A percentile compares a stretch with the other conserved stretches of the same genome.
Evolutionary conservation across 2,113 vertebrate genomes (phyloP).

Genomic region (Hemichromis elongatus): DNA sequence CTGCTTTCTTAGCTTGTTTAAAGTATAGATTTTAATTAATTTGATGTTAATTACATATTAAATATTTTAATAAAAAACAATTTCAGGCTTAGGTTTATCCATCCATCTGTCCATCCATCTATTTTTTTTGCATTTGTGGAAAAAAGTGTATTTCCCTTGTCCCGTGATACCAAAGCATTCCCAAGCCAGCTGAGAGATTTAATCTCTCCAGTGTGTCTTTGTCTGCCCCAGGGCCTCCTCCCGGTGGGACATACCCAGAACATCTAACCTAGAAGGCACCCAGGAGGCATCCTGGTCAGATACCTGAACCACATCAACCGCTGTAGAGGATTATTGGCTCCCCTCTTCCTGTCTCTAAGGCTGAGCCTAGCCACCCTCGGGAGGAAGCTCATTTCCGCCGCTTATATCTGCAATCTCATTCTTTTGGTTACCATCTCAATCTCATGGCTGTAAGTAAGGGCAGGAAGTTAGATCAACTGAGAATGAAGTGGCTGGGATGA

Average conservation of each 20-base stretch:
- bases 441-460: background rate
- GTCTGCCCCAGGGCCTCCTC: background rate
- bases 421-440: background rate
- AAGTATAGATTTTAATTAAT: background rate
- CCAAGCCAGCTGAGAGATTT: background rate
- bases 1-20: background rate
- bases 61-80: background rate
- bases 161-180: background rate
- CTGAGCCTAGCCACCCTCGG: background rate
- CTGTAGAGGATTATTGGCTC: background rate
- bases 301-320: background rate
- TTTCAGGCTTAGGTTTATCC: background rate
- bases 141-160: background rate
- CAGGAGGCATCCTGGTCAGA: background rate
- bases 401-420: background rate
- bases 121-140: background rate
- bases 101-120: background rate
- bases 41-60: background rate
- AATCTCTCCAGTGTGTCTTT: fast-evolving
- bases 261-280: background rate
- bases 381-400: background rate
- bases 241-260: background rate
- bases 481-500: background rate
- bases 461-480: background rate
- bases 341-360: background rate